Evolutionary conservation across 2,888 invertebrate species (phyloP).

Genomic region (Heteromurus nitidus): DNA sequence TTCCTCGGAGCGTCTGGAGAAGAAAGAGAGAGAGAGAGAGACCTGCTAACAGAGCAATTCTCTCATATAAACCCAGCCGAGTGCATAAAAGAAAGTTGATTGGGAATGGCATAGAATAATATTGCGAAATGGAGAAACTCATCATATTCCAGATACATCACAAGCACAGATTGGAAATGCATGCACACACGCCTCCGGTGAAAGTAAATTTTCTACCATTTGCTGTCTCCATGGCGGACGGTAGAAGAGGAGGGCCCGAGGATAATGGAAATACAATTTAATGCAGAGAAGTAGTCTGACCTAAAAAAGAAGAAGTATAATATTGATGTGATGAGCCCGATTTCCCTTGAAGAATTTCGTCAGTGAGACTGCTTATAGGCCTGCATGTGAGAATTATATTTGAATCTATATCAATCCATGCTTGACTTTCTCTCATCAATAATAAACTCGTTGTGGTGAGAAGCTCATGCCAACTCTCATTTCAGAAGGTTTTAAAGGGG

Average conservation of each 20-base stretch:
- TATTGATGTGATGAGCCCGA: constrained; percentile 36
- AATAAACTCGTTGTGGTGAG: not conserved
- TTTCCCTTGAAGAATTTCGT: constrained; percentile 29
- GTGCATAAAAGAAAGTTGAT: too few species aligned
- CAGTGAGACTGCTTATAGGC: not conserved
- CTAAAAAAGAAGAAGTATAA: too few species aligned
- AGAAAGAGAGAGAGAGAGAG: too few species aligned
- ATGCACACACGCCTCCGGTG: constrained; percentile 5
- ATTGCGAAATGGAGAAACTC: too few species aligned
- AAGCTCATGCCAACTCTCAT: not conserved
- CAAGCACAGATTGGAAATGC: too few species aligned
- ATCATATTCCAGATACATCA: too few species aligned
- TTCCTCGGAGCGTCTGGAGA: too few species aligned
- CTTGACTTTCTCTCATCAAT: constrained; percentile 4
- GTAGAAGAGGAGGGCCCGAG: not conserved
- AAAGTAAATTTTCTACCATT: constrained; percentile 17
- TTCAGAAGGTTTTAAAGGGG: too few species aligned
- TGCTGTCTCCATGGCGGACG: not conserved
- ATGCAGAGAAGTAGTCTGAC: constrained; percentile 23
- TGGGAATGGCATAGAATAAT: too few species aligned
- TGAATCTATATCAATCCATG: not conserved
- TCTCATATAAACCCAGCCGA: too few species aligned
- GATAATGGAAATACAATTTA: constrained; percentile 19
- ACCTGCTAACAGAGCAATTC: too few species aligned
- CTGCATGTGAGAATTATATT: constrained; percentile 4